Evolutionary conservation across 2,113 vertebrate species (phyloP).

Genomic region (Pachycephala philippinensis): DNA sequence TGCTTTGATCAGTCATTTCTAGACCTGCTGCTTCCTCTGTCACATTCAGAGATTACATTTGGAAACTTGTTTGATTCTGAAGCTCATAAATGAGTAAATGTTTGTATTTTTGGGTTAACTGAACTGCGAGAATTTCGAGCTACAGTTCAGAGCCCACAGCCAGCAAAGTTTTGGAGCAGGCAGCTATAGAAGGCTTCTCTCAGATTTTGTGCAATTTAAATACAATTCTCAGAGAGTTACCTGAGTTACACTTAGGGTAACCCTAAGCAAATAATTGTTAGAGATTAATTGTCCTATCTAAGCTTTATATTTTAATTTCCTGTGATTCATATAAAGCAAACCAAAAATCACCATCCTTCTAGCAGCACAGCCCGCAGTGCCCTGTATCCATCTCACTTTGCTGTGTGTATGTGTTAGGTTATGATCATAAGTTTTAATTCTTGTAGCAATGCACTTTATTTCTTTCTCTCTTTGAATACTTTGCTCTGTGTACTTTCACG

Average conservation of each 20-base stretch:
- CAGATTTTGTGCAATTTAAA: background rate
- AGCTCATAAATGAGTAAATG: slow-evolving; percentile 26
- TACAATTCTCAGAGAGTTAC: background rate
- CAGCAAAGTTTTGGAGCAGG: background rate
- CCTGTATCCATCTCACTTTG: too few relatives aligned
- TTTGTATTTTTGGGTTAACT: slow-evolving; percentile 43
- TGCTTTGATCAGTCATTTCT: slow-evolving; percentile 1
- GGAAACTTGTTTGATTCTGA: background rate
- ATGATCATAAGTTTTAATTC: background rate
- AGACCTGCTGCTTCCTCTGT: background rate
- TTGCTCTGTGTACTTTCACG: background rate
- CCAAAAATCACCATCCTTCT: background rate
- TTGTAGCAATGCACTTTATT: background rate
- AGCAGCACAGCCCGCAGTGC: background rate
- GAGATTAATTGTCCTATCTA: background rate
- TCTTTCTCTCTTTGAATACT: background rate
- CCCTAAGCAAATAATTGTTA: background rate
- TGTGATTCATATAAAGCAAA: background rate
- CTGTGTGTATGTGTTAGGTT: background rate
- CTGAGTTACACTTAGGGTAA: background rate
- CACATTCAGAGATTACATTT: background rate
- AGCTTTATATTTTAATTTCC: background rate
- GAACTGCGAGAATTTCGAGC: background rate
- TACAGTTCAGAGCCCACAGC: background rate
- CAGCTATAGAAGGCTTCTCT: background rate